Evolutionary conservation across 2,113 vertebrate genomes (phyloP).

Genomic region (Xerus inauris): DNA sequence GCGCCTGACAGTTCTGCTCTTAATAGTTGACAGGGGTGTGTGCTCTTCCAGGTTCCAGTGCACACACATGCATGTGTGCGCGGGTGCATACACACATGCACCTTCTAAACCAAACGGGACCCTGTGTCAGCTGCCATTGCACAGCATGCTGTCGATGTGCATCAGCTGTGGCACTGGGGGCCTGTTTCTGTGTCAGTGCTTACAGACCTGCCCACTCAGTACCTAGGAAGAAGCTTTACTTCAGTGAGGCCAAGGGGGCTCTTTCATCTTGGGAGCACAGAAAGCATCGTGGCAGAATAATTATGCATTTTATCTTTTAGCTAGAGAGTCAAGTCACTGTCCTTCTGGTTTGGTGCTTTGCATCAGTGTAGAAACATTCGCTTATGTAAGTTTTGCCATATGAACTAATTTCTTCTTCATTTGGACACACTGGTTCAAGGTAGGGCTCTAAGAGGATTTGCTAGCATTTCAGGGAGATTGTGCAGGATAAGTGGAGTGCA

Average conservation of each 20-base stretch:
- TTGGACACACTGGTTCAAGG: not conserved
- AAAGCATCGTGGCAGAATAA: not conserved
- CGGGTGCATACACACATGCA: too few relatives aligned
- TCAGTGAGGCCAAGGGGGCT: too few relatives aligned
- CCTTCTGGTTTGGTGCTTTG: not conserved
- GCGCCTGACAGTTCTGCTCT: too few relatives aligned
- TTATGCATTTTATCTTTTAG: too few relatives aligned
- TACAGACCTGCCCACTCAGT: rapidly evolving
- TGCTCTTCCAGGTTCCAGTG: not conserved
- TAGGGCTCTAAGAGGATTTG: rapidly evolving
- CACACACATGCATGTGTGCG: rapidly evolving
- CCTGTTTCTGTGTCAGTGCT: rapidly evolving
- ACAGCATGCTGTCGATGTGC: rapidly evolving
- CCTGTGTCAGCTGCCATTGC: rapidly evolving
- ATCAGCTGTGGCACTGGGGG: rapidly evolving
- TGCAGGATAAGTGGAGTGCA: too few relatives aligned
- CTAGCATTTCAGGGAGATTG: not conserved
- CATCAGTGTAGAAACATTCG: not conserved
- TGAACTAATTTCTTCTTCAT: not conserved
- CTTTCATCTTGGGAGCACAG: rapidly evolving
- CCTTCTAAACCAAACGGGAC: too few relatives aligned
- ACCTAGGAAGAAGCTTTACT: not conserved
- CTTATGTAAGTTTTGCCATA: not conserved
- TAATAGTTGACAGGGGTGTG: too few relatives aligned
- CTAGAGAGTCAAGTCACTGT: not conserved